phyloP scores from a whole-genome alignment of 1,140 invertebrate genomes.

The Orchestia grillus region DNA sequence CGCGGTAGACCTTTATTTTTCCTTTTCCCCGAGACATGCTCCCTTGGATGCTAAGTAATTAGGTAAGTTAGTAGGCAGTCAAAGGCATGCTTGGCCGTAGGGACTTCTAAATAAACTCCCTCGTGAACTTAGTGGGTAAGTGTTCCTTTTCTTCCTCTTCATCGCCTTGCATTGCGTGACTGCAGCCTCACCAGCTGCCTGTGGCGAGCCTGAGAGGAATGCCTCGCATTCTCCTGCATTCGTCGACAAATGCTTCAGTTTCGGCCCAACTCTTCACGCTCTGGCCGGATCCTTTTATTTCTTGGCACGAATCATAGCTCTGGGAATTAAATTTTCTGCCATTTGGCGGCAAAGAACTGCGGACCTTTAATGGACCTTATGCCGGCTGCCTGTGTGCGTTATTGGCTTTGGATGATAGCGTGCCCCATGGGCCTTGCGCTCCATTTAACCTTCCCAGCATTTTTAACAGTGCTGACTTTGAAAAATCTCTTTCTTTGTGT shows the following conservation, averaged over 20 bases:
- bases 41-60: slow-evolving; percentile 14
- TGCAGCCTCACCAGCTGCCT: background rate
- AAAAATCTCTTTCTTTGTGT: background rate
- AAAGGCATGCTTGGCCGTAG: background rate
- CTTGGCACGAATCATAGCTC: slow-evolving; percentile 6
- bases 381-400: background rate
- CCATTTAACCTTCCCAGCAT: background rate
- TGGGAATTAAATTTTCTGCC: background rate
- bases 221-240: background rate
- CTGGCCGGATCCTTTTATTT: background rate
- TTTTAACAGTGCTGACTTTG: background rate
- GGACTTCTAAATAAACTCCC: background rate
- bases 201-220: background rate
- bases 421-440: background rate
- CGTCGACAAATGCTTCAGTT: slow-evolving; percentile 7
- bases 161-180: background rate
- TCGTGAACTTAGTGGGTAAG: background rate
- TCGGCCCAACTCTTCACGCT: background rate
- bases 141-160: background rate
- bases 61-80: slow-evolving; percentile 15
- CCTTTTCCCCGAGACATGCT: background rate
- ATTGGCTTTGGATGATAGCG: background rate
- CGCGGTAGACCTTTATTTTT: background rate
- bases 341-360: background rate
- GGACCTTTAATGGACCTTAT: background rate